Evolutionary conservation across 2,888 invertebrate species (phyloP).

Genomic region (Germaria angustata): DNA sequence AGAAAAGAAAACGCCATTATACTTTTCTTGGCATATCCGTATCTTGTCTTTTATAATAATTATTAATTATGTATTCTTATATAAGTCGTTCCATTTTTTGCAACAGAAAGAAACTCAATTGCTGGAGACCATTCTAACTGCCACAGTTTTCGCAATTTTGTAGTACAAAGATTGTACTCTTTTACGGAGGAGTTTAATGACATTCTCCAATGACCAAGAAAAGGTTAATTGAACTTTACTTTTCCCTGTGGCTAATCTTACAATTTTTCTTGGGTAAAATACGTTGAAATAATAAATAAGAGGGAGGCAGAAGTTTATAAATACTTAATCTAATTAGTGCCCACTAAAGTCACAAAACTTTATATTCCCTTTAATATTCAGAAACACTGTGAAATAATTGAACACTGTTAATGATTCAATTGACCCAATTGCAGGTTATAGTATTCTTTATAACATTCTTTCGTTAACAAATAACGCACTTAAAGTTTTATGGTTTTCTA

Average conservation of each 20-base stretch:
- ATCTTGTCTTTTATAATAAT: too few species aligned
- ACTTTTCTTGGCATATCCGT: too few species aligned
- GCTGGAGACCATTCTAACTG: too few species aligned
- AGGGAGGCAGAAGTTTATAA: not conserved
- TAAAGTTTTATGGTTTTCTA: too few species aligned
- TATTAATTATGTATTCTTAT: too few species aligned
- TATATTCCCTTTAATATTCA: not conserved
- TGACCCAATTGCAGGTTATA: not conserved
- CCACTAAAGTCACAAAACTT: not conserved
- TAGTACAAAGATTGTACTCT: too few species aligned
- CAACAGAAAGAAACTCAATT: too few species aligned
- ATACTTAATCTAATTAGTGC: conserved; percentile 39
- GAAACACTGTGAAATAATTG: not conserved
- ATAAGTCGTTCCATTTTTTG: too few species aligned
- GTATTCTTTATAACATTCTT: too few species aligned
- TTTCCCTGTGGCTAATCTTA: conserved; percentile 2
- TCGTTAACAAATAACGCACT: too few species aligned
- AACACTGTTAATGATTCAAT: not conserved
- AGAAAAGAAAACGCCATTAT: too few species aligned
- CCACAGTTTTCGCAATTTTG: not conserved
- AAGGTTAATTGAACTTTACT: conserved; percentile 33
- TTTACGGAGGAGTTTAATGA: not conserved
- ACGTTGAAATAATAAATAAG: not conserved
- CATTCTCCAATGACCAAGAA: conserved; percentile 13
- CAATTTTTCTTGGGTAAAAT: not conserved